A percentile compares a stretch with the other conserved stretches of the same genome.
Evolutionary conservation across 2,113 vertebrate species (phyloP).

Genomic region (Xerus inauris): DNA sequence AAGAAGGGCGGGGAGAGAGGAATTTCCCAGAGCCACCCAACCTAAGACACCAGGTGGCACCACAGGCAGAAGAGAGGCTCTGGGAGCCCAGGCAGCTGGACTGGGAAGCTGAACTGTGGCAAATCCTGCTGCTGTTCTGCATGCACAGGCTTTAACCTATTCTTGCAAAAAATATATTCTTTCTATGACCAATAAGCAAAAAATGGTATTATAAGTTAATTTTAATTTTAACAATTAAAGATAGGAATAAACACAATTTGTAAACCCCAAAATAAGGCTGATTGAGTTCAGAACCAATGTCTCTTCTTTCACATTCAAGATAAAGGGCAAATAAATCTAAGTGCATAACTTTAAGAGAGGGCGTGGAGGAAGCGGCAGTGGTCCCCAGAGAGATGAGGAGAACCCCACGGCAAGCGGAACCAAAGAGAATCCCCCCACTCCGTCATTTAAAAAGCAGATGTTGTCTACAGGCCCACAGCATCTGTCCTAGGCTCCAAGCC

Average conservation of each 20-base stretch:
- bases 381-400: too few species aligned
- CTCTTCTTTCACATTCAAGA: neutral
- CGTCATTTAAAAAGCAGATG: too few species aligned
- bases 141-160: fast-evolving
- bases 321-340: neutral
- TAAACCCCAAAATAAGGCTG: neutral
- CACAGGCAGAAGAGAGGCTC: neutral
- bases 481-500: too few species aligned
- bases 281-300: neutral
- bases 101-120: fast-evolving
- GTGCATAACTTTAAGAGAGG: too few species aligned
- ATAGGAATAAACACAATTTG: too few species aligned
- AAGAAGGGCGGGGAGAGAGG: neutral
- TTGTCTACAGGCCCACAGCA: too few species aligned
- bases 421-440: too few species aligned
- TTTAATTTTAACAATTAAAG: neutral
- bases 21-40: neutral
- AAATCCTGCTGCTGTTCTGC: neutral
- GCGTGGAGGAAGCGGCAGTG: too few species aligned
- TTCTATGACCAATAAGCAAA: neutral
- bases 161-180: too few species aligned
- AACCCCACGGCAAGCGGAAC: too few species aligned
- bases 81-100: too few species aligned
- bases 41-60: neutral
- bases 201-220: neutral